Percentiles rank a stretch among this genome's conserved stretches.
phyloP scores from a whole-genome alignment of 2,113 vertebrate species.

The Meriones unguiculatus region DNA sequence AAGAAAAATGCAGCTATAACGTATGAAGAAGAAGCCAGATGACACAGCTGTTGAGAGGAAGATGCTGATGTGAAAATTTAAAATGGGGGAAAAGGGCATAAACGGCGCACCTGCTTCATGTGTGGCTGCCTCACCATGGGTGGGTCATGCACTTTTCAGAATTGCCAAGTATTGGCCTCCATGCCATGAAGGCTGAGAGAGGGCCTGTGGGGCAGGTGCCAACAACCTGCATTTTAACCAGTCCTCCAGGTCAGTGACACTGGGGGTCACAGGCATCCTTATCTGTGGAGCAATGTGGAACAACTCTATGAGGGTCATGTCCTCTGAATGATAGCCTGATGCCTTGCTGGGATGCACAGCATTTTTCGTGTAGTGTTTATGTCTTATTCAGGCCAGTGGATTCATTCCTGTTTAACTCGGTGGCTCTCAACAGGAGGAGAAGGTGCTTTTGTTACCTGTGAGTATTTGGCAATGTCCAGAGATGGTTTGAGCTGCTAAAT shows the following conservation, averaged over 20 bases:
- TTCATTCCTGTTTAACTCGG: neutral
- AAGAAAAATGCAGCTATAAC: neutral
- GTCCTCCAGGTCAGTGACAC: neutral
- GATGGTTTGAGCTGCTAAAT: neutral
- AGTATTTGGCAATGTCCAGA: neutral
- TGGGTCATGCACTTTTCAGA: neutral
- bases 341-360: neutral
- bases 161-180: neutral
- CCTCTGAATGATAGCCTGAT: neutral
- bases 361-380: neutral
- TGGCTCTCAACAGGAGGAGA: neutral
- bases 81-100: neutral
- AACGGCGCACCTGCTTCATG: neutral
- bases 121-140: neutral
- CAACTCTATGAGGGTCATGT: neutral
- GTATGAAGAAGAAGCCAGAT: constrained; percentile 7
- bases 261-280: neutral
- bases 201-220: neutral
- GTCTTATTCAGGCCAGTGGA: neutral
- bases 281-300: neutral
- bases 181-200: neutral
- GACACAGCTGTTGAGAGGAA: neutral
- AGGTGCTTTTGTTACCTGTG: neutral
- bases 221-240: neutral
- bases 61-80: neutral